phyloP scores from a whole-genome alignment of 92 coral and sea anemone species.

The Pocillopora grandis region DNA sequence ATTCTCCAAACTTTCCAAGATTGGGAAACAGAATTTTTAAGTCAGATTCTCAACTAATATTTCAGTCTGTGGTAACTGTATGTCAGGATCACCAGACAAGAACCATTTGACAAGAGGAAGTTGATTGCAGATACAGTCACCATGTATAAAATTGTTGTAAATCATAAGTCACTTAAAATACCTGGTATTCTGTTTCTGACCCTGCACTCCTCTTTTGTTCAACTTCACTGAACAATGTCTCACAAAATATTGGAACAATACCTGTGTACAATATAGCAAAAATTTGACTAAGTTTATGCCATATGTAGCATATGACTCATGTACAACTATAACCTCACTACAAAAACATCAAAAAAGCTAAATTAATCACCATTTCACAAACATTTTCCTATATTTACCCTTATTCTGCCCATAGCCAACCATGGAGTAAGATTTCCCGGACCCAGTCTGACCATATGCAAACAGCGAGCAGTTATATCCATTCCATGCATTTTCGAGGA shows the following conservation, averaged over 20 bases:
- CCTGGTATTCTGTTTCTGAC: slow-evolving; percentile 82
- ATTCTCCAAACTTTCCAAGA: no score
- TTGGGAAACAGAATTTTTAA: no score
- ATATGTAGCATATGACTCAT: neutral
- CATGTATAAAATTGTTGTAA: no score
- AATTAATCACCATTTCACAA: no score
- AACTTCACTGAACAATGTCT: slow-evolving; percentile 74
- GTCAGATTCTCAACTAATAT: no score
- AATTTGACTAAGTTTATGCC: neutral
- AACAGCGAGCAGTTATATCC: slow-evolving; percentile 95
- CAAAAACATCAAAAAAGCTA: no score
- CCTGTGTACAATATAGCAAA: slow-evolving; percentile 37
- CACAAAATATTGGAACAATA: slow-evolving; percentile 89
- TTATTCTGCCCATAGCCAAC: slow-evolving; percentile 93
- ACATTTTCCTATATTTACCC: slow-evolving; percentile 34
- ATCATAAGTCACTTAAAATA: slow-evolving; percentile 4
- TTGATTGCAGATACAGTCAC: no score
- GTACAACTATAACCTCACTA: no score
- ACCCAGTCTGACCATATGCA: slow-evolving; percentile 97
- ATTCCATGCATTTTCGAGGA: slow-evolving; percentile 88
- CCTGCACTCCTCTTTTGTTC: slow-evolving; percentile 68
- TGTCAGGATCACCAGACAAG: no score
- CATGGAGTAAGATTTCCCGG: slow-evolving; percentile 96
- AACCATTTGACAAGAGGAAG: no score
- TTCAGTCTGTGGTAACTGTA: no score